Conservation (phyloP, 2,113 vertebrate genomes). For the Pelobates fuscus region DNA sequence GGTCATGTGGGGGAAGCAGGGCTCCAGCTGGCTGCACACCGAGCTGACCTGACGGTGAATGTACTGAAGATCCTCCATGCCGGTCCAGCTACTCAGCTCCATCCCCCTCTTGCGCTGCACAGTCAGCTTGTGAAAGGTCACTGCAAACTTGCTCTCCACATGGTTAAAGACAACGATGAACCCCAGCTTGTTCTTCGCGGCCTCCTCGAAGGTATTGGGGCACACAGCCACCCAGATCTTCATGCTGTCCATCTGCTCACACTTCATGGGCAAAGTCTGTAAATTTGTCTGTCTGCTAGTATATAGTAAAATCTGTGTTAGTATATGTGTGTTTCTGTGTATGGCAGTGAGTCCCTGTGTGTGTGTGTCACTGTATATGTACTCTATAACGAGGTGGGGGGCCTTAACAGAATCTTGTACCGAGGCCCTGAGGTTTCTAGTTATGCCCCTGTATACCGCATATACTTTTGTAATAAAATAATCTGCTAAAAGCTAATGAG, state of each 20-base stretch:
- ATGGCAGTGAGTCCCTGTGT: too few relatives aligned
- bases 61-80: constrained; percentile 71
- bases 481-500: too few relatives aligned
- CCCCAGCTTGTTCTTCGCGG: constrained; percentile 71
- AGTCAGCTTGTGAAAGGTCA: constrained; percentile 87
- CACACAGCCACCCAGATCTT: constrained; percentile 90
- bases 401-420: too few relatives aligned
- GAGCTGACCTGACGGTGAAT: constrained; percentile 79
- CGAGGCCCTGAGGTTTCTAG: too few relatives aligned
- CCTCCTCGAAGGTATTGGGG: constrained; percentile 73
- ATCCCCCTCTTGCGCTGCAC: constrained; percentile 65
- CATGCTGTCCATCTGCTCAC: constrained; percentile 80
- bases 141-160: constrained; percentile 82
- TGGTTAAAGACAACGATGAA: constrained; percentile 90
- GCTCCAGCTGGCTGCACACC: constrained; percentile 68
- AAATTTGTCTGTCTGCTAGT: too few relatives aligned
- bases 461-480: too few relatives aligned
- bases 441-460: too few relatives aligned
- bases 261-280: too few relatives aligned
- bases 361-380: too few relatives aligned
- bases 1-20: constrained; percentile 77
- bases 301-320: too few relatives aligned
- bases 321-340: too few relatives aligned
- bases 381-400: too few relatives aligned
- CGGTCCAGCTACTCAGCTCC: constrained; percentile 78